Percentiles rank a stretch among this genome's conserved stretches.
phyloP scores from a whole-genome alignment of 2,888 invertebrate species.

The Thysanoteuthis rhombus region DNA sequence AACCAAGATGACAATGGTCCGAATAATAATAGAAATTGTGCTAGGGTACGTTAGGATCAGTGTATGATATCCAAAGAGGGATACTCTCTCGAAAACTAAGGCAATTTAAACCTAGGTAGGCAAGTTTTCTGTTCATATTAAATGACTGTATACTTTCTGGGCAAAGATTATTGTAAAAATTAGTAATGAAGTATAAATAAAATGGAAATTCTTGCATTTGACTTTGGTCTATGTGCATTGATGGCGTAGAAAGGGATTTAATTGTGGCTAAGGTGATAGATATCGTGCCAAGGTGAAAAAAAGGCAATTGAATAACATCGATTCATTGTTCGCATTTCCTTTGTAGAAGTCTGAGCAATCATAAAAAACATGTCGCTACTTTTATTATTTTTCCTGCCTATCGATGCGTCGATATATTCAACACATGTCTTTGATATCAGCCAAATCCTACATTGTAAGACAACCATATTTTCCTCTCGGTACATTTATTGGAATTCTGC shows the following conservation, averaged over 20 bases:
- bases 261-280: neutral
- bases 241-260: neutral
- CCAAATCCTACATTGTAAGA: neutral
- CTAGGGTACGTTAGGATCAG: too few relatives aligned
- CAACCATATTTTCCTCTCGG: neutral
- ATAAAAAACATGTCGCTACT: neutral
- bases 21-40: too few relatives aligned
- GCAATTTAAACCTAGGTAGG: too few relatives aligned
- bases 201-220: too few relatives aligned
- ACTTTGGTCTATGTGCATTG: too few relatives aligned
- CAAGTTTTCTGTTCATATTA: too few relatives aligned
- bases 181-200: too few relatives aligned
- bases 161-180: too few relatives aligned
- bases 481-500: neutral
- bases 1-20: too few relatives aligned
- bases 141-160: too few relatives aligned
- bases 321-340: neutral
- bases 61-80: too few relatives aligned
- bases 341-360: neutral
- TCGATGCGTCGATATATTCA: neutral
- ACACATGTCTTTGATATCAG: neutral
- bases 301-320: neutral
- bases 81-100: too few relatives aligned
- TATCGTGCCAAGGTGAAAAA: neutral
- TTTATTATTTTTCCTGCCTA: neutral